Percentiles rank a stretch among this genome's conserved stretches.
Conservation (phyloP, 1,140 invertebrate species). For the Monomorium pharaonis region DNA sequence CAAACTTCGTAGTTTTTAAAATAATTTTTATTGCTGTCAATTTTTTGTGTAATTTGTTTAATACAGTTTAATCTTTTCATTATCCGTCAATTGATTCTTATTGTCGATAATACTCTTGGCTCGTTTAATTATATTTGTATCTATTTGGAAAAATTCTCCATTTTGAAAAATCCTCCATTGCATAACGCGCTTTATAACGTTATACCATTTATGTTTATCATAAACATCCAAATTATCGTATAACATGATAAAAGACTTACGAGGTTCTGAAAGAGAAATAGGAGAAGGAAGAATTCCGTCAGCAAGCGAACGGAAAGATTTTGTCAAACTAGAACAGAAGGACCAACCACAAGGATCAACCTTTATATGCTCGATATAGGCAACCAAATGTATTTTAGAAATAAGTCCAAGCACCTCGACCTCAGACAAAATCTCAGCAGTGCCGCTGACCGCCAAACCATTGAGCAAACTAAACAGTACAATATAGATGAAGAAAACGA, state of each 20-base stretch:
- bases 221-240: slow-evolving; percentile 82
- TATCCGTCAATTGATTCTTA: slow-evolving; percentile 58
- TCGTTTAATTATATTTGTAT: slow-evolving; percentile 64
- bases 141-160: too few species aligned
- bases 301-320: slow-evolving; percentile 85
- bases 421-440: slow-evolving; percentile 89
- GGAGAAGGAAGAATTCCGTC: slow-evolving; percentile 88
- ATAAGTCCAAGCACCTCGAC: slow-evolving; percentile 91
- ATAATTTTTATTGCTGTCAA: slow-evolving; percentile 34
- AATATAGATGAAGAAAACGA: slow-evolving; percentile 92
- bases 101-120: slow-evolving; percentile 69
- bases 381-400: slow-evolving; percentile 88
- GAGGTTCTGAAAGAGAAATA: slow-evolving; percentile 86
- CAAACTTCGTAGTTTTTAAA: slow-evolving; percentile 34
- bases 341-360: slow-evolving; percentile 84
- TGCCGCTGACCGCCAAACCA: slow-evolving; percentile 93
- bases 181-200: neutral
- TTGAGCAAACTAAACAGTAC: slow-evolving; percentile 93
- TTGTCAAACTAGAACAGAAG: slow-evolving; percentile 51
- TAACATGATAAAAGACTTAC: slow-evolving; percentile 87
- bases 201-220: neutral
- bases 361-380: slow-evolving; percentile 90
- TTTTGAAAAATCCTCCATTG: slow-evolving; percentile 36
- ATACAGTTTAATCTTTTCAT: slow-evolving; percentile 57
- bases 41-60: slow-evolving; percentile 53